These are phyloP conservation scores for Epirrhoe tristata DNA, from an alignment of 2,888 invertebrate genomes.

Conservation along the genomic window DNA sequence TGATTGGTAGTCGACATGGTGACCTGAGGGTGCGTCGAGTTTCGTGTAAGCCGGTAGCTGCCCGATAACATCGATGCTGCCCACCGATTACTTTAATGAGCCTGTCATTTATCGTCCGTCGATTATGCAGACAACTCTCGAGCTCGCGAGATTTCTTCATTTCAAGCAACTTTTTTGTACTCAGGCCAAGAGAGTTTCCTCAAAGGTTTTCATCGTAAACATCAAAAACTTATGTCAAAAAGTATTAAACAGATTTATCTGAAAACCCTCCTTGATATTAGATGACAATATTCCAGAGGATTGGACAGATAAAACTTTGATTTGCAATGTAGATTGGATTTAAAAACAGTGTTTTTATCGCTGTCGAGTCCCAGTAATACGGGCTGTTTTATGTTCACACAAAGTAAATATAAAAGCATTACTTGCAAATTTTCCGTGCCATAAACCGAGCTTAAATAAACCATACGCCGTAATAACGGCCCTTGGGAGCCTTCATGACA, in stretches of 20 bases:
- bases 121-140: conserved; percentile 59
- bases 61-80: conserved; percentile 78
- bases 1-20: conserved; percentile 25
- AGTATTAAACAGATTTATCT: too few relatives aligned
- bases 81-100: conserved; percentile 78
- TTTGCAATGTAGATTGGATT: conserved; percentile 1
- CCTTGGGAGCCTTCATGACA: conserved; percentile 62
- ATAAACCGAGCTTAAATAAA: conserved; percentile 56
- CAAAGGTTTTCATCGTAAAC: conserved; percentile 10
- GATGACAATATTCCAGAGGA: neutral
- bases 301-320: conserved; percentile 1
- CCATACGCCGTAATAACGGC: conserved; percentile 59
- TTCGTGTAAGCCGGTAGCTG: conserved; percentile 72
- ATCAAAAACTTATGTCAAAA: neutral
- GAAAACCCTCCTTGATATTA: neutral
- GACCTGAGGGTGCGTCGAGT: conserved; percentile 51
- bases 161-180: conserved; percentile 30
- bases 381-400: conserved; percentile 18
- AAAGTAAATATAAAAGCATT: conserved; percentile 24
- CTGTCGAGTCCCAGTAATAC: conserved; percentile 11
- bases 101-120: conserved; percentile 71
- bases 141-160: conserved; percentile 46
- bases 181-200: conserved; percentile 19
- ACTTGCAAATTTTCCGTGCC: conserved; percentile 35
- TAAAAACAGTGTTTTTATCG: conserved; percentile 18